Base-by-base conservation (phyloP, 2,113 vertebrate genomes). In the Cygnus buccinator region DNA sequence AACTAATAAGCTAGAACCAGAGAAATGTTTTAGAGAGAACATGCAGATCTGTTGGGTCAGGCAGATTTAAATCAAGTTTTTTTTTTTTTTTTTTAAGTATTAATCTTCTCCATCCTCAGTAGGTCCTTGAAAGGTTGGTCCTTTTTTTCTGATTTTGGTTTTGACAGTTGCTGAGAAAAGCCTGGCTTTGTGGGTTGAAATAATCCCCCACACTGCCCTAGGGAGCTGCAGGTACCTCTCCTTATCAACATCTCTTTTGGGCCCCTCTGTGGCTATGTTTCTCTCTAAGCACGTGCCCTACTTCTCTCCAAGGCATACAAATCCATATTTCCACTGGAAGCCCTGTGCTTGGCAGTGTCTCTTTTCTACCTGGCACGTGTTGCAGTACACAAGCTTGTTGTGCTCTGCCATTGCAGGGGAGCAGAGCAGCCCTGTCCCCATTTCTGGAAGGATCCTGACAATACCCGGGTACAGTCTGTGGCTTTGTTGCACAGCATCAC, bases 401-500 rank as follows among this genome's bases (percentile, higher is more conserved):
- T 43, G 31, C 15, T 73, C 17, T 4, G 55, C 7, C 1, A 3
- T 62, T 0, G 2, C 17, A 11, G 33, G 28, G 48, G 9, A 70
- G 2, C 44, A 50, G 9, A 70, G 2, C 44, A 50, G 22, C 20
- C 19, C 2, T 6, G 7, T 76, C 31, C 20, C 20, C 3, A 4
- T 61, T 0, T 0, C 21, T 13, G 73, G 23, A 46, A 33, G 62
- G 20, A 12, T 74, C 50, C 39, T 33, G 41, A 25, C 3, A 2
- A 23, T 14, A 33, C 7, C 14, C 22, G 26, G 2, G 29, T 28
- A 20, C 9, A 11, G 33, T 9, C 21, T 41, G 29, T 67, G 31
- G 43, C 57, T 80, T 61, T 58, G 59, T 54, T 74, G 33, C 20
- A 39, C 57, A 55, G n/a, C 39, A 17, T 81, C 46, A 13, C 13